Conservation (phyloP, 1,140 invertebrate genomes). For the Pinna nobilis region DNA sequence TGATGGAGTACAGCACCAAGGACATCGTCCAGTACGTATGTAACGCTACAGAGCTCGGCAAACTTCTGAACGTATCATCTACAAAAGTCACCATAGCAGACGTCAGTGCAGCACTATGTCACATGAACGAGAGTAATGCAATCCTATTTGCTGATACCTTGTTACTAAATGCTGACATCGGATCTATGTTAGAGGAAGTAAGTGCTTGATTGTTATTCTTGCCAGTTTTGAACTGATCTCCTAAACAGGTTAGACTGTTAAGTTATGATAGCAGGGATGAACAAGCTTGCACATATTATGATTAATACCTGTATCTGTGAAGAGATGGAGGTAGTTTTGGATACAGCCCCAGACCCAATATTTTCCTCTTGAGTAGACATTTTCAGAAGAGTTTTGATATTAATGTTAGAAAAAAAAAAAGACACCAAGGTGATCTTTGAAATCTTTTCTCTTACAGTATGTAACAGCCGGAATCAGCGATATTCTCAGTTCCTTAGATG, state of each 20-base stretch:
- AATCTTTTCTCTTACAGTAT: conserved; percentile 58
- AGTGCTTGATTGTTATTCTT: too few species aligned
- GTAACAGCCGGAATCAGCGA: conserved; percentile 27
- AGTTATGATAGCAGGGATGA: too few species aligned
- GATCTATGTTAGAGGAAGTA: conserved; percentile 58
- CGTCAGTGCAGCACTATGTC: conserved; percentile 48
- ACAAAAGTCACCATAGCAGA: conserved; percentile 17
- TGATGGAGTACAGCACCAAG: conserved; percentile 17
- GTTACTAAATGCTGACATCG: conserved; percentile 55
- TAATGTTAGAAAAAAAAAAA: too few species aligned
- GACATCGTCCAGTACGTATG: conserved; percentile 38
- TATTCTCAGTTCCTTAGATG: conserved; percentile 38
- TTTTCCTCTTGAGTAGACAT: too few species aligned
- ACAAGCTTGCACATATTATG: too few species aligned
- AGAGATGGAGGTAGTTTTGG: too few species aligned
- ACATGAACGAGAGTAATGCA: conserved; percentile 31
- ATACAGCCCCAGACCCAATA: too few species aligned
- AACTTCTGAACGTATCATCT: conserved; percentile 19
- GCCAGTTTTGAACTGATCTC: too few species aligned
- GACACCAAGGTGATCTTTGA: too few species aligned
- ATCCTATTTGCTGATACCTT: conserved; percentile 43
- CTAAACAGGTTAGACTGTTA: too few species aligned
- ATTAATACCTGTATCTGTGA: too few species aligned
- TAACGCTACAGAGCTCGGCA: conserved; percentile 35
- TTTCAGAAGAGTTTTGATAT: too few species aligned